These are phyloP conservation scores for Protodeltote pygarga DNA, from an alignment of 2,888 invertebrate genomes.

Conservation along the genomic window DNA sequence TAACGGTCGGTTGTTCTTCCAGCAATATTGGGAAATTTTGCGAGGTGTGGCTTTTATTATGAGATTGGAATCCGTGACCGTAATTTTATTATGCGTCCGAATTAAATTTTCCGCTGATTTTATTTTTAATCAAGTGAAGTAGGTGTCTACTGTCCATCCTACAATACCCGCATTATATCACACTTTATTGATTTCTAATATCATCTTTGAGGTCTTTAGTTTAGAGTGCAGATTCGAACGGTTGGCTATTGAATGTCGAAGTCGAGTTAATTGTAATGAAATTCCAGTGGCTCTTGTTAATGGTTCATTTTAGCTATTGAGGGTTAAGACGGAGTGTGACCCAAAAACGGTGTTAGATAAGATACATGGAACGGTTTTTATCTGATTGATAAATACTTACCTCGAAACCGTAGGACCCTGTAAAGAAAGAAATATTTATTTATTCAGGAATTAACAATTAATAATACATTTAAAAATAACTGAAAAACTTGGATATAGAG, in stretches of 20 bases:
- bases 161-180: constrained; percentile 23
- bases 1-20: constrained; percentile 74
- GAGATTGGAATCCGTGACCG: constrained; percentile 62
- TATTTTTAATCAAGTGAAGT: constrained; percentile 73
- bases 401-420: constrained; percentile 4
- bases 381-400: constrained; percentile 1
- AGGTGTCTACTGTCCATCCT: constrained; percentile 37
- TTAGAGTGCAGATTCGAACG: constrained; percentile 16
- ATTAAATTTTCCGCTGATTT: constrained; percentile 71
- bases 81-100: constrained; percentile 66
- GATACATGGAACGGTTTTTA: constrained; percentile 10
- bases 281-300: constrained; percentile 33
- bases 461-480: too few relatives aligned
- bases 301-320: constrained; percentile 29
- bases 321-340: constrained; percentile 19
- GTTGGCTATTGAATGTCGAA: constrained; percentile 2
- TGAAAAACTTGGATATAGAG: too few relatives aligned
- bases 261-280: constrained; percentile 40
- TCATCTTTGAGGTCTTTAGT: neutral
- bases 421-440: constrained; percentile 17
- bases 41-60: constrained; percentile 72
- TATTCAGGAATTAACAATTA: too few relatives aligned
- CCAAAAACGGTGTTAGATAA: constrained; percentile 10
- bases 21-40: constrained; percentile 76
- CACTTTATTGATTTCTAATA: neutral